A percentile compares a stretch with the other conserved stretches of the same genome.
These are phyloP conservation scores for Ostrea edulis DNA, from an alignment of 1,140 invertebrate species.

Conservation along the genomic window DNA sequence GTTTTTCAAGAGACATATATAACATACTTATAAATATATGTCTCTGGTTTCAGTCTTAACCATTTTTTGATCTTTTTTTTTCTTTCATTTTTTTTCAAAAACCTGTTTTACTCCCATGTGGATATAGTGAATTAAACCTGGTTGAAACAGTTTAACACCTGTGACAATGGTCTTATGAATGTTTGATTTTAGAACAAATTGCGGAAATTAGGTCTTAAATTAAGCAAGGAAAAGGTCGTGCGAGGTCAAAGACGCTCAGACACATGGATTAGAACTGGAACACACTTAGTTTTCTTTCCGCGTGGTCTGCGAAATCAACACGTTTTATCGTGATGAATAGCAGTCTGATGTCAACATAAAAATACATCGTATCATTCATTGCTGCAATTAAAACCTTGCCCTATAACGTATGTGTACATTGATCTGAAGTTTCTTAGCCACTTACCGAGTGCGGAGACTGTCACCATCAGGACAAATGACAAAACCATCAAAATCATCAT, in stretches of 20 bases:
- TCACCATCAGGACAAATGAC: background rate
- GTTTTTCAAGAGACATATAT: too few species aligned
- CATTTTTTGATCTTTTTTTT: background rate
- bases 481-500: background rate
- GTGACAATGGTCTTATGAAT: background rate
- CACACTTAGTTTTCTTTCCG: background rate
- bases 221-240: background rate
- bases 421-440: too few species aligned
- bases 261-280: background rate
- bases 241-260: background rate
- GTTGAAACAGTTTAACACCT: background rate
- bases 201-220: background rate
- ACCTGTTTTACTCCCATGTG: background rate
- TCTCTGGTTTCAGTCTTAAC: too few species aligned
- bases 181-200: background rate
- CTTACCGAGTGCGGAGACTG: slow-evolving; percentile 13
- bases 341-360: background rate
- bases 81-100: background rate
- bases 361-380: slow-evolving; percentile 12
- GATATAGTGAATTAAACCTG: background rate
- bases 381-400: slow-evolving; percentile 14
- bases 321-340: slow-evolving; percentile 11
- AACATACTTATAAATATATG: too few species aligned
- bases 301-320: slow-evolving; percentile 10
- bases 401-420: background rate